Conservation (phyloP, 2,888 invertebrate species). For the Lycocerus yunnanus region DNA sequence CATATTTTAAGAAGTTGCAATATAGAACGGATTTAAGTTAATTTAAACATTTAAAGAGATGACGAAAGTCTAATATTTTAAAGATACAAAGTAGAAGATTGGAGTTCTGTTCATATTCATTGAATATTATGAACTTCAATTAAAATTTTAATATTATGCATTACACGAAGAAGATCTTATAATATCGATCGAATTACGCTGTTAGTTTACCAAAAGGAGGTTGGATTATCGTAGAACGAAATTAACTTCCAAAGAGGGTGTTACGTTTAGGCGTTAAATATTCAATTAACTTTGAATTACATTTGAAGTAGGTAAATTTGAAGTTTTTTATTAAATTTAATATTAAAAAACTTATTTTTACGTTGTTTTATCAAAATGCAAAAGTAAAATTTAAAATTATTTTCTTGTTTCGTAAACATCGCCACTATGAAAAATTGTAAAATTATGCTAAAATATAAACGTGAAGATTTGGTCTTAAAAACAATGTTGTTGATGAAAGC, state of each 20-base stretch:
- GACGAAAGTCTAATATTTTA: neutral
- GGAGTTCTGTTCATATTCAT: neutral
- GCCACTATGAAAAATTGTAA: neutral
- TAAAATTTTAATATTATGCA: neutral
- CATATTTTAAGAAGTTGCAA: neutral
- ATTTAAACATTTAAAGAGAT: neutral
- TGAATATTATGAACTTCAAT: neutral
- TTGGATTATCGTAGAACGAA: constrained; percentile 16
- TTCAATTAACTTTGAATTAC: constrained; percentile 18
- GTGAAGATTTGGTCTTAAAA: neutral
- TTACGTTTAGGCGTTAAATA: constrained; percentile 18
- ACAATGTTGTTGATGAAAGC: neutral
- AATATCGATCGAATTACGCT: constrained; percentile 15
- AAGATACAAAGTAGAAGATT: neutral
- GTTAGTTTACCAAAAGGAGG: constrained; percentile 10
- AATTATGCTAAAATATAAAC: neutral
- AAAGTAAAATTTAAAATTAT: neutral
- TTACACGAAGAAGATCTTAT: constrained; percentile 6
- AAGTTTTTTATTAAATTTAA: neutral
- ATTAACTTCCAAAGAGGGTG: constrained; percentile 19
- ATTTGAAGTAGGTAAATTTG: constrained; percentile 7
- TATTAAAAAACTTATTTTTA: neutral
- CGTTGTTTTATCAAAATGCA: neutral
- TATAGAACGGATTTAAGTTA: neutral
- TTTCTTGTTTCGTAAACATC: neutral